A percentile compares a stretch with the other conserved stretches of the same genome.
phyloP scores from a whole-genome alignment of 2,113 vertebrate genomes.

The Psittacula cyanocephala region DNA sequence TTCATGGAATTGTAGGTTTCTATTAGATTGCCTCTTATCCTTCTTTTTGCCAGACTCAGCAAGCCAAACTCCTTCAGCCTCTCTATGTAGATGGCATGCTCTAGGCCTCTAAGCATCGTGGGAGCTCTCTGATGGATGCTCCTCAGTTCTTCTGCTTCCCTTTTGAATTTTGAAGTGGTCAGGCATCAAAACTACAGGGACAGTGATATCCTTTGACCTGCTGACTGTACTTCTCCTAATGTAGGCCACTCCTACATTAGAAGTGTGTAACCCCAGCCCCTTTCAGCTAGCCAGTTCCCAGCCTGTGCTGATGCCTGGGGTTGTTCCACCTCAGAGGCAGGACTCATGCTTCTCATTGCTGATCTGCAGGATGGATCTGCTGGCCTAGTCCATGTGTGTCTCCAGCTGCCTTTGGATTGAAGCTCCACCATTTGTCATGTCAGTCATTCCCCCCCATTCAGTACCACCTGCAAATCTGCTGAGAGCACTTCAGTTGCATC shows the following conservation, averaged over 20 bases:
- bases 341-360: background rate
- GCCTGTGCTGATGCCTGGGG: background rate
- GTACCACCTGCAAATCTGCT: background rate
- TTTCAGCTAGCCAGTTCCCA: background rate
- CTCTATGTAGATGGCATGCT: background rate
- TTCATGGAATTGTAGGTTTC: background rate
- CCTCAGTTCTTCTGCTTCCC: background rate
- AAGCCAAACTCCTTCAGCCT: background rate
- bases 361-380: background rate
- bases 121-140: background rate
- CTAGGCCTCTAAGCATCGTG: background rate
- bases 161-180: background rate
- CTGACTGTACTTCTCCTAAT: background rate
- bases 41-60: background rate
- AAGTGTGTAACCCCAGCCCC: background rate
- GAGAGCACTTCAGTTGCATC: background rate
- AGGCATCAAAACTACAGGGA: background rate
- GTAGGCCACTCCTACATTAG: background rate
- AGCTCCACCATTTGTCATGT: background rate
- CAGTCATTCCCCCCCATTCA: background rate
- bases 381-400: background rate
- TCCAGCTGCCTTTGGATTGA: background rate
- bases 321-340: background rate
- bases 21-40: background rate
- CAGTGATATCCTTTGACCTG: background rate